Evolutionary conservation across 2,888 invertebrate species (phyloP).

Genomic region (Drosophila paramelanica): DNA sequence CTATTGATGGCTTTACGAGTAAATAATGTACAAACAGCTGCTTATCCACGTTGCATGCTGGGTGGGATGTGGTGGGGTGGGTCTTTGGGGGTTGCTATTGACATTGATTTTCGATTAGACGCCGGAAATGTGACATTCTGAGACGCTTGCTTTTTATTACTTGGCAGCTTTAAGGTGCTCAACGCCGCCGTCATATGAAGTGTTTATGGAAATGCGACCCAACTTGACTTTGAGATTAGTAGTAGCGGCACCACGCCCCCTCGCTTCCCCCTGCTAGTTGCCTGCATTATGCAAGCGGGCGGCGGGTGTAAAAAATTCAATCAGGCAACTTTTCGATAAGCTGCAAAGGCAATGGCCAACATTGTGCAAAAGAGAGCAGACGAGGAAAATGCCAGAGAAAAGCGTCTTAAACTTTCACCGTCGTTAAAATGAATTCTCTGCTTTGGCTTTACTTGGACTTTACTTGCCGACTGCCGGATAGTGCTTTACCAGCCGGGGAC

Average conservation of each 20-base stretch:
- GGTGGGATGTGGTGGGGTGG: background rate
- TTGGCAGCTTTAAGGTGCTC: constrained; percentile 47
- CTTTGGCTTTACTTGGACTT: constrained; percentile 46
- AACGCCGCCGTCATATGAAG: constrained; percentile 39
- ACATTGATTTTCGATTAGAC: constrained; percentile 79
- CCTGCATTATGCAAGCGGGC: constrained; percentile 51
- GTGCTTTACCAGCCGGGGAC: constrained; percentile 36
- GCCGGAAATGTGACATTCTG: constrained; percentile 61
- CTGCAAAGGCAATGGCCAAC: constrained; percentile 65
- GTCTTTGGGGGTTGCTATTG: constrained; percentile 35
- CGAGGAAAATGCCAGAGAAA: constrained; percentile 41
- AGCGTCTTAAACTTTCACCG: constrained; percentile 70
- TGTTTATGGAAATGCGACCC: constrained; percentile 68
- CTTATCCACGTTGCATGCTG: constrained; percentile 61
- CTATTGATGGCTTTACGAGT: constrained; percentile 80
- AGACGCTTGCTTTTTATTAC: constrained; percentile 45
- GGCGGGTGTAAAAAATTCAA: constrained; percentile 39
- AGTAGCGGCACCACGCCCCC: background rate
- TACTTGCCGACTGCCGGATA: constrained; percentile 28
- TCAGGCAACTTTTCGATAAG: constrained; percentile 75
- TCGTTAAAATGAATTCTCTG: constrained; percentile 57
- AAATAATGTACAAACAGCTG: constrained; percentile 81
- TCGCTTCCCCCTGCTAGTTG: background rate
- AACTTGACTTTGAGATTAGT: constrained; percentile 65
- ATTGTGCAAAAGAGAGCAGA: constrained; percentile 22